Percentiles rank a stretch among this genome's conserved stretches.
Evolutionary conservation across 1,140 invertebrate species (phyloP).

Genomic region (Mycetomoellerius zeteki): DNA sequence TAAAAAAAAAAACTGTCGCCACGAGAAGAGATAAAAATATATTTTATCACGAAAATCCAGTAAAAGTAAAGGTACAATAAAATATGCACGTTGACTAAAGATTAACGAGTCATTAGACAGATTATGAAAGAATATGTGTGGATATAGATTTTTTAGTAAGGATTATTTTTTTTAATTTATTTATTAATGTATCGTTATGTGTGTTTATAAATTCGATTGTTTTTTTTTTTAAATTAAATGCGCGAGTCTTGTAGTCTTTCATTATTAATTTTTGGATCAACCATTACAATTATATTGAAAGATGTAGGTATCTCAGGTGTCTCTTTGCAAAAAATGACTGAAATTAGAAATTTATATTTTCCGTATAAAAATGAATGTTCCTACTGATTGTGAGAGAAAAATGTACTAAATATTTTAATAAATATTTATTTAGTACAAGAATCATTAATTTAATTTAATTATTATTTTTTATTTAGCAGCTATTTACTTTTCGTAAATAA

Average conservation of each 20-base stretch:
- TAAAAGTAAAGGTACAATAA: too few species aligned
- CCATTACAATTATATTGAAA: neutral
- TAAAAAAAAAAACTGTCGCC: conserved; percentile 16
- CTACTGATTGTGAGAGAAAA: too few species aligned
- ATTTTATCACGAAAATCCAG: conserved; percentile 5
- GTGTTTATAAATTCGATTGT: neutral
- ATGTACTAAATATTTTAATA: too few species aligned
- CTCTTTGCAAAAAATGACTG: too few species aligned
- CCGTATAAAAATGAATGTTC: too few species aligned
- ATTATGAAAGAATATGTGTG: neutral
- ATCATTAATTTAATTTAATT: too few species aligned
- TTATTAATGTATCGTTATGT: neutral
- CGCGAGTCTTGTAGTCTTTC: neutral
- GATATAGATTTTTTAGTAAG: neutral
- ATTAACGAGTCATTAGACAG: conserved; percentile 15
- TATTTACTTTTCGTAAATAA: too few species aligned
- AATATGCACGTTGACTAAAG: neutral
- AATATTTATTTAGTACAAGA: too few species aligned
- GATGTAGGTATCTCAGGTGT: too few species aligned
- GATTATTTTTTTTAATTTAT: neutral
- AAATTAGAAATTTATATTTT: too few species aligned
- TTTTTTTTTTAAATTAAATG: neutral
- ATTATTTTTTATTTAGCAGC: too few species aligned
- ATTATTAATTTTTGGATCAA: neutral
- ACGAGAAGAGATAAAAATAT: conserved; percentile 13